Evolutionary conservation across 2,113 vertebrate genomes (phyloP), one percentile per base, ranked within the genome.

Genomic region (Dasyornis broadbenti): DNA sequence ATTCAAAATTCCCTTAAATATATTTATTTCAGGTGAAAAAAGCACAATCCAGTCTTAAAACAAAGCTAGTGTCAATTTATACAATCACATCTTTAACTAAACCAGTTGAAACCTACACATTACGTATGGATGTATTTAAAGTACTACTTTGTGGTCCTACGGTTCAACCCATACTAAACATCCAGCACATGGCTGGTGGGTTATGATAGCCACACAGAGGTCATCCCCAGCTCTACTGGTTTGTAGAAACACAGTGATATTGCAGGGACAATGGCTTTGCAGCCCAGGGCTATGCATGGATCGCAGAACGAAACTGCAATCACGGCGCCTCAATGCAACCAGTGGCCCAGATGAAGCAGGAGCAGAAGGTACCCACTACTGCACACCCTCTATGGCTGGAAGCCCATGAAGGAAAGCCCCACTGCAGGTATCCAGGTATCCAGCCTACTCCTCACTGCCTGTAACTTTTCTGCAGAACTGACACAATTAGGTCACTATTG

Each of bases 281-380:
- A 24, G 50, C 17, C 52, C 27, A 47, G 37, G 23, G 28, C 61
- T 79, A 22, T 0, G 3, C 0, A 1, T 0, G 3, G 19, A 6
- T 35, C 10, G 27, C 18, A 5, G 49, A 69, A 56, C 0, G 1
- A 42, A 92, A 73, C 11, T 0, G 0, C 53, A 31, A 4, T 18
- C 64, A 44, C 9, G 0, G 35, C 49, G 39, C 37, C 35, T n/a
- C 6, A 2, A 8, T 0, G 2, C 63, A 81, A 40, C 0, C 0
- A 53, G 49, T 0, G 0, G 22, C 59, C 16, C 44, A 39, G 59
- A 35, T 0, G 4, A 24, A 27, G 73, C 3, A 13, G 69, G 35
- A 49, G 31, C 56, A 39, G 45, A 49, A 80, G 10, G 52, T 17
- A 75, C 33, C 68, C 49, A n/a, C 6, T 12, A 13, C 20, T 0